Evolutionary conservation across 1,140 invertebrate genomes (phyloP), one percentile per base, ranked within the genome.

Genomic region (Drosophila obscura): DNA sequence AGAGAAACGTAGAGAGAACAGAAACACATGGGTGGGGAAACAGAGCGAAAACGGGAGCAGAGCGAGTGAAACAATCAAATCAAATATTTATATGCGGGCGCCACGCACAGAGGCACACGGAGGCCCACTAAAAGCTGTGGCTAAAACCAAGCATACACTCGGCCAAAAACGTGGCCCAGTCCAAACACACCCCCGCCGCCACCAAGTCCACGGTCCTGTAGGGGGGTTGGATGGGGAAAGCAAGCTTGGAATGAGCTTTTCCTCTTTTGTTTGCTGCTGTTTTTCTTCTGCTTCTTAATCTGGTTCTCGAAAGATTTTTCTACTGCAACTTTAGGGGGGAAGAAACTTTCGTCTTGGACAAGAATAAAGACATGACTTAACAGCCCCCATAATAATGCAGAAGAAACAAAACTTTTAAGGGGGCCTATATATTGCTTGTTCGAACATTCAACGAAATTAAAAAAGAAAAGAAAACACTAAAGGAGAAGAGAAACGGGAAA

Each of bases 31-130:
- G 41, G 28, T 26, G 45, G 31, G 43, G 31, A 57, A 22, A 9
- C 48, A 44, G 50, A 53, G 46, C 56, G 16, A 19, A n/a, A 28
- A 28, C 31, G 4, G 31, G 4, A 35, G 31, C 31, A 11, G 31
- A 35, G 9, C 9, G 31, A 35, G 31, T 66, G 57, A 77, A 65
- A 82, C 80, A 82, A 83, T 82, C 72, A 84, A 83, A 85, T 84
- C 77, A 84, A 84, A 84, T 84, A 84, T 84, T 84, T 84, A 84
- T 84, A 85, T 84, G 80, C 80, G 81, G 80, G 80, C 80, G 52
- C 22, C 28, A 51, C 51, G 68, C 64, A 58, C 44, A 81, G 60
- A 11, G 31, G 31, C 31, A 11, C 9, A 11, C 31, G 31, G 31
- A 19, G 19, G 19, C 31, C 31, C 31, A 35, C 9, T 11, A 9